phyloP scores from a whole-genome alignment of 2,888 invertebrate species.

The Macaria liturata region DNA sequence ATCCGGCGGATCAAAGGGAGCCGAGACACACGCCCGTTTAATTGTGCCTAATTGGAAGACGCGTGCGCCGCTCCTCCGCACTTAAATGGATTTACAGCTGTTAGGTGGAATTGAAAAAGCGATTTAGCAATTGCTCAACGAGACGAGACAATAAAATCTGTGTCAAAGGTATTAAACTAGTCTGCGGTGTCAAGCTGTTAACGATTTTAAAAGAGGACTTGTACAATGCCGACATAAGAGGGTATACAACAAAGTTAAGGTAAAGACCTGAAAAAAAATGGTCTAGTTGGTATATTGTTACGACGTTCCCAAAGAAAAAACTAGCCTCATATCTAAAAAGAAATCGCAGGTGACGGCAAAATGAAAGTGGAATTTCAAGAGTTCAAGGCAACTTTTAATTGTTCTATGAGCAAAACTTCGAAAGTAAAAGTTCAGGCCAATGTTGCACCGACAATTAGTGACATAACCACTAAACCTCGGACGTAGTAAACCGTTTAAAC shows the following conservation, averaged over 20 bases:
- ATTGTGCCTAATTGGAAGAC: slow-evolving; percentile 70
- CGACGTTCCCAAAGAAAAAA: no score
- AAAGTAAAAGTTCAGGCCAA: slow-evolving; percentile 25
- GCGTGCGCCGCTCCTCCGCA: slow-evolving; percentile 53
- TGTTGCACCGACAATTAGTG: slow-evolving; percentile 19
- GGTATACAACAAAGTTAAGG: no score
- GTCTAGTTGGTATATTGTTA: no score
- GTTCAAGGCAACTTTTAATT: slow-evolving; percentile 20
- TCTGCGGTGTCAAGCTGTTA: slow-evolving; percentile 9
- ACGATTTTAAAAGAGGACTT: neutral
- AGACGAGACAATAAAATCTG: slow-evolving; percentile 43
- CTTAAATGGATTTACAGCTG: slow-evolving; percentile 71
- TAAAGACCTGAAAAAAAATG: no score
- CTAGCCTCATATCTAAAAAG: neutral
- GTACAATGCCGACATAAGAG: no score
- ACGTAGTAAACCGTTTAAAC: slow-evolving; percentile 25
- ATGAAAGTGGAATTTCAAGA: slow-evolving; percentile 21
- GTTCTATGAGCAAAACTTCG: slow-evolving; percentile 17
- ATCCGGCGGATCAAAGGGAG: slow-evolving; percentile 61
- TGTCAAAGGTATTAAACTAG: slow-evolving; percentile 36
- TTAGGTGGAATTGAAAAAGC: slow-evolving; percentile 50
- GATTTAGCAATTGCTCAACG: slow-evolving; percentile 52
- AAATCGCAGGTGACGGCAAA: slow-evolving; percentile 15
- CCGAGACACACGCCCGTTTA: slow-evolving; percentile 50
- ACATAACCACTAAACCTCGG: slow-evolving; percentile 16